These are phyloP conservation scores for Pararge aegeria DNA, from an alignment of 1,140 invertebrate species.

Conservation along the genomic window DNA sequence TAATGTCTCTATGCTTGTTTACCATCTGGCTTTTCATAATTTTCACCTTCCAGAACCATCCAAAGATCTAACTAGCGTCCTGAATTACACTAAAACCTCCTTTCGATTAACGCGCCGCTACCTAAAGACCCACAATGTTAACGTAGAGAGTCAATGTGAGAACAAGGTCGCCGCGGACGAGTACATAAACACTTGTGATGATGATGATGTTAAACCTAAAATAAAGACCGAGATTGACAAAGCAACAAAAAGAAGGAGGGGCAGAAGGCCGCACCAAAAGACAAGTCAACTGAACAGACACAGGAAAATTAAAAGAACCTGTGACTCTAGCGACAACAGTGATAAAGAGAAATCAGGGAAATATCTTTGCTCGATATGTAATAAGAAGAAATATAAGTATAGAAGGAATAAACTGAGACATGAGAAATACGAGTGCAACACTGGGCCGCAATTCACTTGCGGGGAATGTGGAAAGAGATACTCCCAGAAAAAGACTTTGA, in stretches of 20 bases:
- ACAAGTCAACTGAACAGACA: slow-evolving; percentile 32
- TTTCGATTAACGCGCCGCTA: slow-evolving; percentile 69
- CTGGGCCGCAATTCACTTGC: slow-evolving; percentile 75
- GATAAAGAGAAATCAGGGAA: slow-evolving; percentile 33
- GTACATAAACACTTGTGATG: not conserved
- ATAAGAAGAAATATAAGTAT: slow-evolving; percentile 69
- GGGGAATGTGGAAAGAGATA: slow-evolving; percentile 64
- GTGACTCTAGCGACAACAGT: slow-evolving; percentile 8
- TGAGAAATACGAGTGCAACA: slow-evolving; percentile 75
- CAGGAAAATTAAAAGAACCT: slow-evolving; percentile 35
- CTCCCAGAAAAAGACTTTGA: slow-evolving; percentile 75
- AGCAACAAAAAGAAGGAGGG: slow-evolving; percentile 38
- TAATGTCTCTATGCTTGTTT: slow-evolving; percentile 47
- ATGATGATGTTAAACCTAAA: not conserved
- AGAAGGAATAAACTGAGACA: slow-evolving; percentile 69
- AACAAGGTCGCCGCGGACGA: not conserved
- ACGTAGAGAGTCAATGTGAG: slow-evolving; percentile 21
- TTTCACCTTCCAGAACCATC: slow-evolving; percentile 68
- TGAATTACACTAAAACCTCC: slow-evolving; percentile 61
- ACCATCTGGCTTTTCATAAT: slow-evolving; percentile 65
- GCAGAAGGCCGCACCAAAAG: slow-evolving; percentile 38
- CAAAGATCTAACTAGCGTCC: slow-evolving; percentile 43
- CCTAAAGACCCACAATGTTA: slow-evolving; percentile 45
- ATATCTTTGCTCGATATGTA: slow-evolving; percentile 65
- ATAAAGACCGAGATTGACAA: slow-evolving; percentile 16